Percentiles rank a stretch among this genome's conserved stretches.
These are phyloP conservation scores for Ochotona curzoniae DNA, from an alignment of 2,113 vertebrate genomes.

Conservation along the genomic window DNA sequence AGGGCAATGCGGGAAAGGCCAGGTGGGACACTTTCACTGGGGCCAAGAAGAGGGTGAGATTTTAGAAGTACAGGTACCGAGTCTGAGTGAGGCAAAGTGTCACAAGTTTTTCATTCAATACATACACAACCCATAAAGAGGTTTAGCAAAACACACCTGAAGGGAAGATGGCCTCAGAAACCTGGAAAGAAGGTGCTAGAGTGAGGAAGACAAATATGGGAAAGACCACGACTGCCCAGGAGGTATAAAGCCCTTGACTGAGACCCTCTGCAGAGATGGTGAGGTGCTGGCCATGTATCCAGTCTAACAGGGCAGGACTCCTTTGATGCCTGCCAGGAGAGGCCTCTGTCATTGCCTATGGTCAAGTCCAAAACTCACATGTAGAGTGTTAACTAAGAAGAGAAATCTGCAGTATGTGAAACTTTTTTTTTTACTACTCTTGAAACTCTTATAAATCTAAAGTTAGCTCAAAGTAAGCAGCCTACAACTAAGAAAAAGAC, in stretches of 20 bases:
- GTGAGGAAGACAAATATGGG: not conserved
- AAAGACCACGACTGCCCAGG: not conserved
- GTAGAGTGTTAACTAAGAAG: not conserved
- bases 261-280: not conserved
- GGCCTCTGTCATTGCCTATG: not conserved
- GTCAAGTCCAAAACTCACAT: not conserved
- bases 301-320: not conserved
- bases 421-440: not conserved
- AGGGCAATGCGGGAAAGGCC: not conserved
- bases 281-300: too few relatives aligned
- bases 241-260: not conserved
- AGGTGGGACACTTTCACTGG: too few relatives aligned
- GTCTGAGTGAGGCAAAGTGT: not conserved
- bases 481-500: not conserved
- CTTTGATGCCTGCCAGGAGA: accelerated
- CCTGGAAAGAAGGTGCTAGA: not conserved
- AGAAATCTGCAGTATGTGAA: not conserved
- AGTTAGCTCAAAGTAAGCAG: not conserved
- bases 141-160: not conserved
- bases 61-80: not conserved
- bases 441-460: not conserved
- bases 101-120: not conserved
- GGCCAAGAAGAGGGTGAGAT: not conserved
- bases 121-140: not conserved
- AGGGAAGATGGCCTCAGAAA: not conserved